Conservation (phyloP, 2,888 invertebrate genomes). For the Zelleria hepariella region DNA sequence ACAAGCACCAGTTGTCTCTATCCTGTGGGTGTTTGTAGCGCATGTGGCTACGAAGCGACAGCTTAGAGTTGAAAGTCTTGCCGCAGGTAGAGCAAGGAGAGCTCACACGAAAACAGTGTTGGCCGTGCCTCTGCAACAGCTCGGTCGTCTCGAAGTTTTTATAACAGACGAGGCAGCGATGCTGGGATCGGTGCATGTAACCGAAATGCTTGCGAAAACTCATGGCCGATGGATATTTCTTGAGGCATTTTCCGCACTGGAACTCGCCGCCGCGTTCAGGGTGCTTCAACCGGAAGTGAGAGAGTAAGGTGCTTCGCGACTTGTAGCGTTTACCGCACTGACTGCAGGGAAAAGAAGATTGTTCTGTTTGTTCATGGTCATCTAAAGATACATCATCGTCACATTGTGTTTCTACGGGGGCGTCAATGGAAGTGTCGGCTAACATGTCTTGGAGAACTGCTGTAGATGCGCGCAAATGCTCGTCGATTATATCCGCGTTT, state of each 20-base stretch:
- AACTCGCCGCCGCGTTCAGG: conserved; percentile 24
- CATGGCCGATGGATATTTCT: conserved; percentile 39
- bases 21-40: conserved; percentile 42
- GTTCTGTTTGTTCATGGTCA: not conserved
- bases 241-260: conserved; percentile 36
- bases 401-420: not conserved
- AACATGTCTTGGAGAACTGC: conserved; percentile 33
- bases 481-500: conserved; percentile 29
- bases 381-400: not conserved
- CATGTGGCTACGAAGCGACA: conserved; percentile 39
- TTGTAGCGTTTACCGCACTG: conserved; percentile 49
- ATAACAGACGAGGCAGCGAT: conserved; percentile 42
- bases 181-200: conserved; percentile 40
- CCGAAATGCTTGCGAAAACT: conserved; percentile 45
- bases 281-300: conserved; percentile 42
- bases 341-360: conserved; percentile 39
- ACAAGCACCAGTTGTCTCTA: conserved; percentile 28
- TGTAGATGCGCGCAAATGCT: conserved; percentile 35
- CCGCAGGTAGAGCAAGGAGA: conserved; percentile 33
- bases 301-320: conserved; percentile 30
- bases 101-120: conserved; percentile 27
- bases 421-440: not conserved
- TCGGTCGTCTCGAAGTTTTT: conserved; percentile 29
- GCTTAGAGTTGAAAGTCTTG: conserved; percentile 32
- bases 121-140: conserved; percentile 25